Conservation (phyloP, 2,113 vertebrate genomes). For the Procapra przewalskii region DNA sequence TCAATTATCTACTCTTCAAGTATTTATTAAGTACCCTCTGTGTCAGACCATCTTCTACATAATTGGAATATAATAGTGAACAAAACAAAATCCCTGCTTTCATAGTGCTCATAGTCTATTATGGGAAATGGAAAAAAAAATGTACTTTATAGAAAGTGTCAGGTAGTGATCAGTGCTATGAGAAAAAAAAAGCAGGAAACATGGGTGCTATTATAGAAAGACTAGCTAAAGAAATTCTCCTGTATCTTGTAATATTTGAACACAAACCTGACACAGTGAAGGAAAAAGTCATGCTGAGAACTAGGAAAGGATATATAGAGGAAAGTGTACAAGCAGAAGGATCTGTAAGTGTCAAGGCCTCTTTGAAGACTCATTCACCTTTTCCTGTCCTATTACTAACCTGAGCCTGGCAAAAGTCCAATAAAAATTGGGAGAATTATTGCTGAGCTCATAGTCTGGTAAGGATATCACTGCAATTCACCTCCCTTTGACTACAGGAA, state of each 20-base stretch:
- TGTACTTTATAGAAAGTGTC: not conserved
- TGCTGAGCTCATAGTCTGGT: not conserved
- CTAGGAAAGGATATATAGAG: not conserved
- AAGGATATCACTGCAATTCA: not conserved
- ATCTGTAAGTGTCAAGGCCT: not conserved
- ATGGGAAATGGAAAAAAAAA: not conserved
- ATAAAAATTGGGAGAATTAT: not conserved
- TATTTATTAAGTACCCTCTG: not conserved
- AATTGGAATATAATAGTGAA: not conserved
- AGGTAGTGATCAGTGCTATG: not conserved
- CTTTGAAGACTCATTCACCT: not conserved
- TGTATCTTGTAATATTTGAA: not conserved
- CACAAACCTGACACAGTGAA: not conserved
- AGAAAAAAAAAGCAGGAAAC: not conserved
- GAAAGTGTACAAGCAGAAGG: not conserved
- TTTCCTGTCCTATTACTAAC: not conserved
- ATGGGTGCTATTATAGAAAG: not conserved
- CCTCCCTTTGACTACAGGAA: not conserved
- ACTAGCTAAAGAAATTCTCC: not conserved
- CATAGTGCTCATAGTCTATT: not conserved
- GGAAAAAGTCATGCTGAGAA: not conserved
- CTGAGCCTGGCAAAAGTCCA: not conserved
- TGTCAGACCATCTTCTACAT: not conserved
- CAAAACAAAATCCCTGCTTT: not conserved
- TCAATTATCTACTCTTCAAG: not conserved